Conservation (phyloP, 2,113 vertebrate species). For the Panthera leo region DNA sequence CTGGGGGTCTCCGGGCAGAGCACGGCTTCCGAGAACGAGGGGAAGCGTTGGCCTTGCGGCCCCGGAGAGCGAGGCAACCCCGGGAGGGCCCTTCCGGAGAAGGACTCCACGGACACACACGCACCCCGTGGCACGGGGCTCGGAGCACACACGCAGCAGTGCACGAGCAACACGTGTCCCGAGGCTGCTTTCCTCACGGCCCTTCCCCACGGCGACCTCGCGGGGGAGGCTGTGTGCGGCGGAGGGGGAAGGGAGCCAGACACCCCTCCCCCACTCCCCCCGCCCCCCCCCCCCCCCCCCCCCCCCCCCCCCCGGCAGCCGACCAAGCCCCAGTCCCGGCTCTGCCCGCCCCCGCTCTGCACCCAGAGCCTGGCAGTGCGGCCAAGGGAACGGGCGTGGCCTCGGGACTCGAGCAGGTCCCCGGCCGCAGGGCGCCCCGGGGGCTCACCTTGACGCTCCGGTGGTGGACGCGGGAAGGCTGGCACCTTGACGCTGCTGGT, state of each 20-base stretch:
- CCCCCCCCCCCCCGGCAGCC: neutral
- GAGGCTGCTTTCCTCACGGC: neutral
- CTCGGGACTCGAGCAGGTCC: too few relatives aligned
- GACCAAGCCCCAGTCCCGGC: neutral
- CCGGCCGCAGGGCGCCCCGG: neutral
- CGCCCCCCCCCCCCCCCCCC: too few relatives aligned
- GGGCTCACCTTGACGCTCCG: conserved; percentile 95
- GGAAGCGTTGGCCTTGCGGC: neutral
- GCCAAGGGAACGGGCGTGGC: too few relatives aligned
- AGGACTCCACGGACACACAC: neutral
- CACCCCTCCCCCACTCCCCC: neutral
- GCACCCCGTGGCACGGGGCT: neutral
- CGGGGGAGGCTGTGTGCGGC: rapidly evolving
- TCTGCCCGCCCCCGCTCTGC: neutral
- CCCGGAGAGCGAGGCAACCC: neutral
- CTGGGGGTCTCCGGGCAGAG: neutral
- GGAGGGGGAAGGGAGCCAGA: neutral
- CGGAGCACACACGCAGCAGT: neutral
- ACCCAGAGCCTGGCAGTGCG: neutral
- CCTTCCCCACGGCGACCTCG: rapidly evolving
- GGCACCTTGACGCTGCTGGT: conserved; percentile 96
- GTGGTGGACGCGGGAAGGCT: conserved; percentile 94
- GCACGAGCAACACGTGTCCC: neutral
- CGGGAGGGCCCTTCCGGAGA: too few relatives aligned
- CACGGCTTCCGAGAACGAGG: neutral